Percentiles rank a stretch among this genome's conserved stretches.
phyloP scores from a whole-genome alignment of 2,797 vertebrate species.

The Netta rufina region DNA sequence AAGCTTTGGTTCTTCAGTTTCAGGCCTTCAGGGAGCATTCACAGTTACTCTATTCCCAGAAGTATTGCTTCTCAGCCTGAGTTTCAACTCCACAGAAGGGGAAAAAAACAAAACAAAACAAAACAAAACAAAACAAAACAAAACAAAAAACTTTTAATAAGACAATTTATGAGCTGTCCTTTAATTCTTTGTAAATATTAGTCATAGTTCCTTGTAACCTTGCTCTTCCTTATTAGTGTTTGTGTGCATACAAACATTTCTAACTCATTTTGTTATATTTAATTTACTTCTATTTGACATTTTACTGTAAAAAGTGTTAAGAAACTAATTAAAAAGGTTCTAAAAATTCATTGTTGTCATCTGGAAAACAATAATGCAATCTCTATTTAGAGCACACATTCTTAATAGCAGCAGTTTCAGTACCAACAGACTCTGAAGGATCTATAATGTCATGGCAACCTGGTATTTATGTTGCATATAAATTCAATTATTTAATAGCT shows the following conservation, averaged over 20 bases:
- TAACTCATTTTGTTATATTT: slow-evolving; percentile 3
- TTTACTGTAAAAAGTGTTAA: neutral
- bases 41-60: neutral
- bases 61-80: neutral
- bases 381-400: neutral
- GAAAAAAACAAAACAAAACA: too few relatives aligned
- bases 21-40: neutral
- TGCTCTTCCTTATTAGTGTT: neutral
- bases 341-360: slow-evolving; percentile 27
- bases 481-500: slow-evolving; percentile 44
- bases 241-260: neutral
- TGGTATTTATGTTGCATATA: neutral
- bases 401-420: neutral
- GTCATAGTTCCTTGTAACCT: neutral
- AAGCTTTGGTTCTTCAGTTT: neutral
- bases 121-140: too few relatives aligned
- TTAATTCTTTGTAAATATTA: neutral
- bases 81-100: neutral
- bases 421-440: slow-evolving; percentile 4
- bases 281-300: neutral
- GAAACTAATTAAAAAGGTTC: slow-evolving; percentile 2
- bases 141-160: neutral
- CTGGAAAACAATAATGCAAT: neutral
- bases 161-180: neutral
- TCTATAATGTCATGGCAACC: slow-evolving; percentile 37